Base-by-base conservation (phyloP, 92 coral and sea anemone species). In the Desmophyllum pertusum region DNA sequence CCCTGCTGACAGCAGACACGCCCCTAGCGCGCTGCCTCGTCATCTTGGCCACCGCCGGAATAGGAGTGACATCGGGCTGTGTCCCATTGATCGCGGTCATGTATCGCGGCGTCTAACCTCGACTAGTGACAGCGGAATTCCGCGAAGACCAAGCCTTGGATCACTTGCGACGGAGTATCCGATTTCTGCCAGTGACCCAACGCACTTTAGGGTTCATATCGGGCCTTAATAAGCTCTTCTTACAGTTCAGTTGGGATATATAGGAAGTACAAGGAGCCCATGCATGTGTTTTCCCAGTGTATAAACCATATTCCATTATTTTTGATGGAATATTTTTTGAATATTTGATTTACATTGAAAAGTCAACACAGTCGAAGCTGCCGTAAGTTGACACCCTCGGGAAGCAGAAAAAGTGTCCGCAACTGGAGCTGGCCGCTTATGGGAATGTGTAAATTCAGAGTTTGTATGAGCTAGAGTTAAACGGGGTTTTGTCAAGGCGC, bases 61-160 rank as follows among this genome's bases (percentile, higher is more conserved):
- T 50, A 81, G 63, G 80, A 89, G 89, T 14, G 92, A 89, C 64
- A 73, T 79, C 30, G 92, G 92, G 21, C 92, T 85, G 10, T 89
- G 92, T 70, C 84, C 92, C 40, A 72, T 89, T 65, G 80, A 89
- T 62, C 68, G 55, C 10, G 74, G 87, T 50, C 89, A 29, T 55
- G 80, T 6, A 10, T 63, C 63, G 19, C 27, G 83, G 43, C 83
- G 61, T 8, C 30, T 62, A 42, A 79, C 83, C 6, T 63, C 83
- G 18, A 65, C 35, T 41, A 79, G 83, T 30, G 83, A 63, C 42
- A 38, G 81, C 15, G 81, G 70, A 23, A 25, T 77, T 41, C 74
- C 83, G 14, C 83, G 59, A 13, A 30, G 74, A 65, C 41, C 74
- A 35, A 79, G 83, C 25, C 73, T 63, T 46, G 73, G 74, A 36